Base-by-base conservation (phyloP, 2,797 vertebrate species). In the Melopsittacus undulatus region DNA sequence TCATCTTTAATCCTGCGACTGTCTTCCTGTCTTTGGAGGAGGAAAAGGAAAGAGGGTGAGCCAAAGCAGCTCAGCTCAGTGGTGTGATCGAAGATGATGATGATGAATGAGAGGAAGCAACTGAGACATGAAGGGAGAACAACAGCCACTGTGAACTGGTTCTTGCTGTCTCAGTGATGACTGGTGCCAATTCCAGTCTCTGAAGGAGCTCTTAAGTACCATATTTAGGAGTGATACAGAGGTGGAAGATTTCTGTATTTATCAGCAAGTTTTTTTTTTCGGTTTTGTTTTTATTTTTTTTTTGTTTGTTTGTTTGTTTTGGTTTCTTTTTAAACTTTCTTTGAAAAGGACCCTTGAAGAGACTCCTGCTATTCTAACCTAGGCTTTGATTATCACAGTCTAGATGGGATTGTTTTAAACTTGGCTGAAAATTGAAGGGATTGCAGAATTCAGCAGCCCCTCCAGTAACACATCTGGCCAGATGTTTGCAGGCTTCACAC, bases 61-160 rank as follows among this genome's bases (percentile, higher is more conserved):
- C 29, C 12, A 56, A 69, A 73, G 48, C 43, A n/a, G 62, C 78
- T 54, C 64, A 32, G 54, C 59, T 68, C 46, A 45, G 40, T 22
- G 7, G 7, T 42, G 26, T n/a, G 46, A 10, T 43, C 16, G 67
- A 72, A 43, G 61, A 61, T 36, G 61, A 61, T 4, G 29, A 32
- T 26, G 52, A 42, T 18, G 62, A 75, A 27, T 51, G 38, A 74
- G 73, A 72, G 69, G 54, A 92, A 90, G n/a, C 38, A 83, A 21
- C 34, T 0, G 9, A 75, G 73, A 56, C 26, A 16, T 0, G 0
- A 2, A 22, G 24, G 66, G 40, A 54, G 32, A 61, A 18, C 46
- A 73, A 13, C 36, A 20, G 26, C 20, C 52, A 24, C 34, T 6
- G 1, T 30, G 46, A 70, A 40, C 14, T 0, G 0, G 23, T 54